phyloP scores from a whole-genome alignment of 2,888 invertebrate species.

The Euzophera pinguis region DNA sequence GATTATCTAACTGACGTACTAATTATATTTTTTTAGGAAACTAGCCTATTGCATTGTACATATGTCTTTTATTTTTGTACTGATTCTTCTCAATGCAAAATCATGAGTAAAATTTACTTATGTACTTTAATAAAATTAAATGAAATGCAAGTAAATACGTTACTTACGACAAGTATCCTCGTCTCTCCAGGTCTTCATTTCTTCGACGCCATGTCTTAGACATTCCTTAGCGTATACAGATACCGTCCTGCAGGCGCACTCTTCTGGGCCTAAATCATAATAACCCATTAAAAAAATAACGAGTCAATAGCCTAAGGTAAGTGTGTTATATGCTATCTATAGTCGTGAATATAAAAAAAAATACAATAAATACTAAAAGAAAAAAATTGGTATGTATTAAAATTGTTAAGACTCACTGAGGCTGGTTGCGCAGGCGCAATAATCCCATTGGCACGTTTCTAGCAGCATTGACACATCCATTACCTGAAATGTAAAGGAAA shows the following conservation, averaged over 20 bases:
- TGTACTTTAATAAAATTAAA: background rate
- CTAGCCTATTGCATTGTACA: no score
- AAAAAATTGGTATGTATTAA: no score
- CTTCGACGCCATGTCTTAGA: slow-evolving; percentile 80
- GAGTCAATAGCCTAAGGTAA: background rate
- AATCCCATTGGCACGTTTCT: slow-evolving; percentile 89
- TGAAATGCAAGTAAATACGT: background rate
- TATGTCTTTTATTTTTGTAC: no score
- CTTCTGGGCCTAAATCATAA: slow-evolving; percentile 65
- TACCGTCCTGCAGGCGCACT: slow-evolving; percentile 88
- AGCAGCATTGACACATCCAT: slow-evolving; percentile 84
- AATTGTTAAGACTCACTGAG: slow-evolving; percentile 45
- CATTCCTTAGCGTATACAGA: slow-evolving; percentile 90
- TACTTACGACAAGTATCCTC: slow-evolving; percentile 90
- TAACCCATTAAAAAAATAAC: background rate
- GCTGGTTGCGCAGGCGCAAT: slow-evolving; percentile 83
- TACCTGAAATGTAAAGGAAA: slow-evolving; percentile 47
- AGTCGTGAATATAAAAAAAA: no score
- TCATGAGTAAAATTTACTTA: no score
- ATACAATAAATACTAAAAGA: no score
- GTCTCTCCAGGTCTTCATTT: slow-evolving; percentile 87
- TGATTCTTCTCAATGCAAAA: no score
- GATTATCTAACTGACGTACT: no score
- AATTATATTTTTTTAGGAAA: no score
- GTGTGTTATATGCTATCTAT: no score